A percentile compares a stretch with the other conserved stretches of the same genome.
phyloP scores from a whole-genome alignment of 2,888 invertebrate genomes.

The Lasioglossum figueresi region DNA sequence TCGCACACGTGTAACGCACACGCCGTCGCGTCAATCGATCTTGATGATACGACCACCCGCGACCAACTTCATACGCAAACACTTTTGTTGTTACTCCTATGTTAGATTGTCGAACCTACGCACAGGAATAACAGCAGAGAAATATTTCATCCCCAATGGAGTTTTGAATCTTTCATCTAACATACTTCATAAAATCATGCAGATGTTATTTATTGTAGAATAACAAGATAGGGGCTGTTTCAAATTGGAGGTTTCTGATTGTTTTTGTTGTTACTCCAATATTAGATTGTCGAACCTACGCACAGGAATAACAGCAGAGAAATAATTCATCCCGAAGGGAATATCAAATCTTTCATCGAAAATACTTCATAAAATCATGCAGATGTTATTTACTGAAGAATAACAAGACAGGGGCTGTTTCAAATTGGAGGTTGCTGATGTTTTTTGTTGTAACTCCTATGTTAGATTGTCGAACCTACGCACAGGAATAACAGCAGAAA shows the following conservation, averaged over 20 bases:
- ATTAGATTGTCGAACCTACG: no score
- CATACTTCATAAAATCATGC: background rate
- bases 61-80: constrained; percentile 22
- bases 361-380: no score
- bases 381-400: no score
- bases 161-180: background rate
- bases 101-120: background rate
- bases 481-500: no score
- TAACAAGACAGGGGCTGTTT: no score
- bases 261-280: no score
- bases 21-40: constrained; percentile 66
- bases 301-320: no score
- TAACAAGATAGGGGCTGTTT: background rate
- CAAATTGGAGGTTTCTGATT: background rate
- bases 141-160: background rate
- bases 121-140: background rate
- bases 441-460: no score
- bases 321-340: no score
- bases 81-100: constrained; percentile 14
- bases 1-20: constrained; percentile 63
- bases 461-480: no score
- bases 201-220: background rate
- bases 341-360: no score
- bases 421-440: no score
- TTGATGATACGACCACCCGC: constrained; percentile 51